Evolutionary conservation across 2,113 vertebrate species (phyloP).

Genomic region (Platysternon megacephalum): DNA sequence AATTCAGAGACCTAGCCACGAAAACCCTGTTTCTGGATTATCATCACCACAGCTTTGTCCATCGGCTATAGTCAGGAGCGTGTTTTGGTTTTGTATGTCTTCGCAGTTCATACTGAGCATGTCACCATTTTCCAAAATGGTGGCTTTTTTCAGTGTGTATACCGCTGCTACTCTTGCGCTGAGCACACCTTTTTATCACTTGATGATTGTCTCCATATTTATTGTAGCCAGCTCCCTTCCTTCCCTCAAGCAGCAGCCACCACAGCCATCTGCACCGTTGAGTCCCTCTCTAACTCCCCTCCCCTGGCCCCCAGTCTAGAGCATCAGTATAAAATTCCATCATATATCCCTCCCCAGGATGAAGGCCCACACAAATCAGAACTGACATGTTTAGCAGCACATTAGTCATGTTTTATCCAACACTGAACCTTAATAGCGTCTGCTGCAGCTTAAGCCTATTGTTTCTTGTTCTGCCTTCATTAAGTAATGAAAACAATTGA

Average conservation of each 20-base stretch:
- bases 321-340: background rate
- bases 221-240: background rate
- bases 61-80: background rate
- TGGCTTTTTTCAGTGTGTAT: background rate
- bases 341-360: background rate
- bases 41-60: background rate
- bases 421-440: background rate
- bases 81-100: background rate
- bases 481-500: background rate
- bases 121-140: background rate
- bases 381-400: background rate
- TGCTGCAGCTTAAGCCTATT: background rate
- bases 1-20: background rate
- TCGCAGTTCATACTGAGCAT: background rate
- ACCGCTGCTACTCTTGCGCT: background rate
- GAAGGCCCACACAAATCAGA: background rate
- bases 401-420: background rate
- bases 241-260: background rate
- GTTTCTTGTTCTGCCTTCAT: background rate
- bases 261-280: background rate
- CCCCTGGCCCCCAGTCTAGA: background rate
- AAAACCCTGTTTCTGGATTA: background rate
- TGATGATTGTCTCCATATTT: background rate
- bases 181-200: background rate
- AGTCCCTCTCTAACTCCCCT: background rate